Conservation (phyloP, 2,113 vertebrate species). For the Sisor rabdophorus region DNA sequence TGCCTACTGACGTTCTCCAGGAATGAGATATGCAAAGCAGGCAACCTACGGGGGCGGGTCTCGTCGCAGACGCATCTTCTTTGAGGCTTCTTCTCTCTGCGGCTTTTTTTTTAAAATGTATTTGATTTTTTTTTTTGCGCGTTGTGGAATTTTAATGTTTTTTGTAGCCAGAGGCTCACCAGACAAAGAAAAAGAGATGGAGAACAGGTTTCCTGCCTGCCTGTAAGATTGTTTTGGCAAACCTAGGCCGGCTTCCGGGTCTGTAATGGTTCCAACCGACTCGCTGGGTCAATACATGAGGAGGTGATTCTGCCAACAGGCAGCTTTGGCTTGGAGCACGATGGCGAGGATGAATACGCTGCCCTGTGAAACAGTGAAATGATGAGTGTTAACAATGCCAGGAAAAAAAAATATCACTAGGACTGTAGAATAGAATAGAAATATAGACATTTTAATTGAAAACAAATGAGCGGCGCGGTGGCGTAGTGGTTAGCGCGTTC, state of each 20-base stretch:
- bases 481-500: too few species aligned
- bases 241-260: not conserved
- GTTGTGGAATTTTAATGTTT: conserved; percentile 13
- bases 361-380: not conserved
- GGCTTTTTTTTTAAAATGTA: too few species aligned
- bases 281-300: conserved; percentile 21
- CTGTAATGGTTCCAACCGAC: conserved; percentile 24
- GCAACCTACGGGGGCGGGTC: not conserved
- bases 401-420: not conserved
- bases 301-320: conserved; percentile 20
- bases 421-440: not conserved
- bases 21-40: not conserved
- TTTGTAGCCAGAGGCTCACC: conserved; percentile 8
- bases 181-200: not conserved
- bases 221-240: conserved; percentile 30
- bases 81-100: not conserved
- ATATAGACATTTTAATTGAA: too few species aligned
- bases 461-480: too few species aligned
- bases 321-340: conserved; percentile 15
- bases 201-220: conserved; percentile 21
- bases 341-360: conserved; percentile 13
- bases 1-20: not conserved
- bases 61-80: not conserved
- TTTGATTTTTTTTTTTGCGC: not conserved
- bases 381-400: not conserved